These are phyloP conservation scores for Jordanella pulchra DNA, from an alignment of 2,797 vertebrate genomes.

Conservation along the genomic window DNA sequence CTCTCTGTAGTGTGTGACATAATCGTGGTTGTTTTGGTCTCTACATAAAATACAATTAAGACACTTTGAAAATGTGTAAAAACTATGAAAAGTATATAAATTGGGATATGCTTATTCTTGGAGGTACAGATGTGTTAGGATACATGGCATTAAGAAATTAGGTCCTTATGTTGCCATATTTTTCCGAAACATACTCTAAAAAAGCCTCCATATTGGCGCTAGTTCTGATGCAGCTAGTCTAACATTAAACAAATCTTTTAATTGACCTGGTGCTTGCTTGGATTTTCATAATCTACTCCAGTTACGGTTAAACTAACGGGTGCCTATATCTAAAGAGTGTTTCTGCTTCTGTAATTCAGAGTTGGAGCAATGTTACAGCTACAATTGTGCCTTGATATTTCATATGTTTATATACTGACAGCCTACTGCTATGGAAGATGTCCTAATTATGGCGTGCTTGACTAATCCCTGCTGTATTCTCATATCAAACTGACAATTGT, in stretches of 20 bases:
- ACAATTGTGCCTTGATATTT: conserved; percentile 92
- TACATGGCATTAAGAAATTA: neutral
- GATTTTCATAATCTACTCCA: conserved; percentile 85
- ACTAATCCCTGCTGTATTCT: conserved; percentile 39
- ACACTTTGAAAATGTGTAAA: neutral
- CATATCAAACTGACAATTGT: conserved; percentile 39
- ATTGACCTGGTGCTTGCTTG: conserved; percentile 80
- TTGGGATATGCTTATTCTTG: neutral
- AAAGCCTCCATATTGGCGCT: conserved; percentile 41
- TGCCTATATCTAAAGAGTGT: conserved; percentile 87
- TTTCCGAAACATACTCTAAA: conserved; percentile 67
- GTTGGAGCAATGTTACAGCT: conserved; percentile 69
- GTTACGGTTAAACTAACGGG: conserved; percentile 79
- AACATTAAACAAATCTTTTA: conserved; percentile 43
- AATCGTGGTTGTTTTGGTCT: neutral
- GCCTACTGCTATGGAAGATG: conserved; percentile 47
- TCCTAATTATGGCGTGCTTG: conserved; percentile 38
- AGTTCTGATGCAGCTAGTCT: conserved; percentile 49
- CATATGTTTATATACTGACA: conserved; percentile 64
- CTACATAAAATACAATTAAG: conserved; percentile 2
- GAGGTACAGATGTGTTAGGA: neutral
- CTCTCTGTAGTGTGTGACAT: neutral
- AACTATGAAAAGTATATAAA: neutral
- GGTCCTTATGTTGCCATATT: conserved; percentile 28
- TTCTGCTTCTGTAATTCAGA: conserved; percentile 74